These are phyloP conservation scores for Falcunculus frontatus DNA, from an alignment of 2,113 vertebrate genomes.

Conservation along the genomic window DNA sequence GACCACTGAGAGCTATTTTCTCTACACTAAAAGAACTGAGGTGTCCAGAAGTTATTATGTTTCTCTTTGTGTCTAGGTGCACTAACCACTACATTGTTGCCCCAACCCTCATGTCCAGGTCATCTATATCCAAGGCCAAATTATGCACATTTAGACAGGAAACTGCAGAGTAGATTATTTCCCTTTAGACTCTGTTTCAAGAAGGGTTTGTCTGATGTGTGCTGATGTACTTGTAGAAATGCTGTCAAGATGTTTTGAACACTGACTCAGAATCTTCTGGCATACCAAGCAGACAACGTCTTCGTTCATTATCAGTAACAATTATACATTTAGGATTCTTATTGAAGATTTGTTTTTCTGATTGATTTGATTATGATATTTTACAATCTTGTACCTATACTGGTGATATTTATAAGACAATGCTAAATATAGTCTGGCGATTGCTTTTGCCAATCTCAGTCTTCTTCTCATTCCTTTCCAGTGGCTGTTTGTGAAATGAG, in stretches of 20 bases:
- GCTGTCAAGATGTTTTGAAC: background rate
- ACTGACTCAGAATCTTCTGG: background rate
- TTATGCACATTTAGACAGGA: background rate
- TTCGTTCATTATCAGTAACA: background rate
- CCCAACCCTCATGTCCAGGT: accelerated
- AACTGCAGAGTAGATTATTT: background rate
- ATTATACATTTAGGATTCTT: background rate
- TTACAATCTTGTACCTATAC: background rate
- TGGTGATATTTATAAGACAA: background rate
- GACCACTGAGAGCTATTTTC: background rate
- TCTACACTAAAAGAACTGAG: background rate
- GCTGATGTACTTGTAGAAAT: background rate
- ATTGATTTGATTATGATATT: background rate
- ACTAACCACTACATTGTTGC: background rate
- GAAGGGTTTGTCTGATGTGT: background rate
- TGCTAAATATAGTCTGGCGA: background rate
- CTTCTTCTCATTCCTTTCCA: background rate
- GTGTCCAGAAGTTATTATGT: background rate
- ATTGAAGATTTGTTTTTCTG: background rate
- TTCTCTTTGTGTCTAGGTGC: too few relatives aligned
- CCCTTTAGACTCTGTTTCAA: background rate
- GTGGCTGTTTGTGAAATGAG: background rate
- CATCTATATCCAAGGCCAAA: background rate
- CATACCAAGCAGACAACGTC: background rate
- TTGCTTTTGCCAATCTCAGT: background rate